Base-by-base conservation (phyloP, 2,797 vertebrate species). In the Pipistrellus kuhlii region DNA sequence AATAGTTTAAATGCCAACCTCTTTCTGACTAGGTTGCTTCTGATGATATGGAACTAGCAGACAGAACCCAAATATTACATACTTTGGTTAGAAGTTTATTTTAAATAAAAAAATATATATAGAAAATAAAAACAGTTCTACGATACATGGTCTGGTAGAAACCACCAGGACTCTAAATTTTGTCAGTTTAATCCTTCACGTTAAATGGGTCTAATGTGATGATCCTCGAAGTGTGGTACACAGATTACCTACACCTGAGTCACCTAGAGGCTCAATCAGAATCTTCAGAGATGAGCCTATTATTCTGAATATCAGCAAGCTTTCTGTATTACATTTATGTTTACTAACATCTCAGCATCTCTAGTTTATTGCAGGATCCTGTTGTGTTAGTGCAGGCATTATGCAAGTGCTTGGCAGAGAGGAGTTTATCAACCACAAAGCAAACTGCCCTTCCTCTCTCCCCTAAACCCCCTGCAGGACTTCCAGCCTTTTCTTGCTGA, bases 391-490 rank as follows among this genome's bases (percentile, higher is more conserved):
- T 35, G 41, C 32, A 51, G 89, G 77, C 89, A 14, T 64, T 32
- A 66, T 0, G 30, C 75, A 82, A 90, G 85, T 6, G 0, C 73
- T 80, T 17, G 48, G 87, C 82, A 35, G 25, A 21, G 55, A 46
- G 38, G 32, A 78, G 59, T 86, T 80, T 83, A 46, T 44, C 69
- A 46, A 51, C 73, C 73, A 72, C 94, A 59, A 57, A 96, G 87
- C 55, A 38, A 75, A 68, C 81, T 59, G 66, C 48, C 91, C 83
- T 77, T 77, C 88, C 80, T 62, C 53, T 85, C 85, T 38, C 32
- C 69, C 46, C 14, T 17, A 30, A 4, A 27, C 30, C 91, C 90
- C 92, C 68, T 88, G 66, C 5, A 44, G 91, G 38, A 91, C 32
- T 89, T 64, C 83, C 75, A 72, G n/a, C 17, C 91, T 92, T 91